phyloP scores from a whole-genome alignment of 64 coral and sea anemone species.

The Porites australiensis region DNA sequence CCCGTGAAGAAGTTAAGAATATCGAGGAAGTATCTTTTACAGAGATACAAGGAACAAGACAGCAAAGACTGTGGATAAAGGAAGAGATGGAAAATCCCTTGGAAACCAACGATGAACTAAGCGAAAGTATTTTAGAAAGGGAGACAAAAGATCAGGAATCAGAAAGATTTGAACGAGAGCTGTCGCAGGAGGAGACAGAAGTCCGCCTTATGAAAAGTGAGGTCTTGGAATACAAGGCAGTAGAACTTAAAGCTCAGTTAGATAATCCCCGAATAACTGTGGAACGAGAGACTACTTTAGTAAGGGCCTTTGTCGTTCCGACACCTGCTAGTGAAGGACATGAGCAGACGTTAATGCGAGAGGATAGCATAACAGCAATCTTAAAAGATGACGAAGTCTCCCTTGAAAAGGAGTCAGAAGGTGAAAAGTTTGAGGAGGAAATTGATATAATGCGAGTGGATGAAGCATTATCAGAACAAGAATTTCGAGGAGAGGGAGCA shows the following conservation, averaged over 20 bases:
- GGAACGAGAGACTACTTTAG: constrained; percentile 16
- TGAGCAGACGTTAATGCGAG: constrained; percentile 24
- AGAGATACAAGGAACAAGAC: not conserved
- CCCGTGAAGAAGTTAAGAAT: not conserved
- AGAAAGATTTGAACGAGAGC: constrained; percentile 37
- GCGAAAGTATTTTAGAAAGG: constrained; percentile 39
- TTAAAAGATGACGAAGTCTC: constrained; percentile 49
- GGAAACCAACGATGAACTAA: constrained; percentile 8
- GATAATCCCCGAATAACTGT: not conserved
- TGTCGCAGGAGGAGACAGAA: constrained; percentile 36
- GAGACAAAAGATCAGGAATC: constrained; percentile 57
- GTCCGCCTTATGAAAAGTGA: constrained; percentile 49
- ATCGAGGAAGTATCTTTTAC: constrained; percentile 9
- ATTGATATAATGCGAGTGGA: constrained; percentile 66
- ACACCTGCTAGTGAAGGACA: not conserved
- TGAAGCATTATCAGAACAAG: constrained; percentile 65
- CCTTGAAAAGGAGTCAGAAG: constrained; percentile 18
- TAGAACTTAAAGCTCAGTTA: not conserved
- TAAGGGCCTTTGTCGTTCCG: not conserved
- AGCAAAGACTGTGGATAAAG: not conserved
- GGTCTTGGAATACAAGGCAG: constrained; percentile 20
- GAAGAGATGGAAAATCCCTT: not conserved
- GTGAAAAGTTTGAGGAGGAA: constrained; percentile 63
- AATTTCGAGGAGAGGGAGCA: constrained; percentile 52
- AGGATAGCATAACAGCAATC: constrained; percentile 21